Conservation (phyloP, 1,140 invertebrate genomes). For the Neuroterus valhalla region DNA sequence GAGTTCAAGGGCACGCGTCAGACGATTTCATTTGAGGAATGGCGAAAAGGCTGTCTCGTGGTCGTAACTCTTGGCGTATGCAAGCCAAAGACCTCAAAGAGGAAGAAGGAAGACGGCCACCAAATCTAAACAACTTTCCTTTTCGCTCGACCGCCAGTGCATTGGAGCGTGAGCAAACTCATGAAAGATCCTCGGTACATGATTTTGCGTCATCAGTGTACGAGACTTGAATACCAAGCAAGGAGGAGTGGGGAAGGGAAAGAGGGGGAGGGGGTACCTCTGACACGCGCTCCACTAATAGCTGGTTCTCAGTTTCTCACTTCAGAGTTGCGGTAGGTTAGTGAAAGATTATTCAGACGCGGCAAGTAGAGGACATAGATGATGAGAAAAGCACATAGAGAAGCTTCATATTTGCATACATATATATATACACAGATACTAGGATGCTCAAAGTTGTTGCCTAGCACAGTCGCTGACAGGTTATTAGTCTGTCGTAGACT, state of each 20-base stretch:
- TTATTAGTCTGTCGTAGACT: constrained; percentile 69
- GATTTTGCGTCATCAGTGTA: constrained; percentile 49
- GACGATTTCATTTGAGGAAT: too few species aligned
- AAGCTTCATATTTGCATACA: background rate
- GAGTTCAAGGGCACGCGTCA: too few species aligned
- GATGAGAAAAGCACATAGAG: constrained; percentile 34
- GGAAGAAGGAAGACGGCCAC: background rate
- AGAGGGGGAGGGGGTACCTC: too few species aligned
- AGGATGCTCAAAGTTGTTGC: constrained; percentile 46
- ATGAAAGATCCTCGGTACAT: constrained; percentile 48
- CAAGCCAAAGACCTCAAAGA: too few species aligned
- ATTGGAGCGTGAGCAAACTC: constrained; percentile 43
- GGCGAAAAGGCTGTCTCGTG: too few species aligned
- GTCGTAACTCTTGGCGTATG: constrained; percentile 6
- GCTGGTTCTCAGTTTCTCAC: constrained; percentile 57
- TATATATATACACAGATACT: constrained; percentile 13
- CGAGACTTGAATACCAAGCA: constrained; percentile 34
- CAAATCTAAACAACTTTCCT: constrained; percentile 39
- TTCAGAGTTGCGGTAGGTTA: constrained; percentile 56
- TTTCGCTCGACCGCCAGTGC: constrained; percentile 23
- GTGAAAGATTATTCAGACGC: constrained; percentile 49
- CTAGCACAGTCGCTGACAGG: constrained; percentile 62
- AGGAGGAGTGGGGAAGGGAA: too few species aligned
- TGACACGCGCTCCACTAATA: constrained; percentile 63
- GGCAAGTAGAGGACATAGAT: constrained; percentile 37